These are phyloP conservation scores for Priocnemis perturbator DNA, from an alignment of 2,888 invertebrate genomes.

Conservation along the genomic window DNA sequence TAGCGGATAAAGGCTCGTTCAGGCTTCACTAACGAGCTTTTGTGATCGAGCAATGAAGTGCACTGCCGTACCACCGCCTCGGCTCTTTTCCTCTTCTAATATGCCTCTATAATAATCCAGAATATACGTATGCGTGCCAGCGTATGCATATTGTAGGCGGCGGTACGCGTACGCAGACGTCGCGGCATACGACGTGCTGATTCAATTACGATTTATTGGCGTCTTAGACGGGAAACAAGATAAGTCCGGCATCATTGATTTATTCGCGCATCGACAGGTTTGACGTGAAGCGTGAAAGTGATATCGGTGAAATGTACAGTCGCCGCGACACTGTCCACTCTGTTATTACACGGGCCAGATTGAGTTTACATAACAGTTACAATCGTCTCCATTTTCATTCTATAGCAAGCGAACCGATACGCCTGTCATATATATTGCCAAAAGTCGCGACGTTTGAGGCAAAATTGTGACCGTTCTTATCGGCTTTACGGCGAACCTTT, in stretches of 20 bases:
- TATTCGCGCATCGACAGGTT: constrained; percentile 18
- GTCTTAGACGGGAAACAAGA: background rate
- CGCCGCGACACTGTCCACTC: no score
- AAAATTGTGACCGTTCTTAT: no score
- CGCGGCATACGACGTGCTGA: background rate
- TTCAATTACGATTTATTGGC: constrained; percentile 1
- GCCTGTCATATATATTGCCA: no score
- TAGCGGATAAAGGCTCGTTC: constrained; percentile 34
- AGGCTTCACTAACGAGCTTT: constrained; percentile 51
- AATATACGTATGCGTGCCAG: no score
- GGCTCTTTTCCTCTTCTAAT: constrained; percentile 7
- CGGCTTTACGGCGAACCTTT: no score
- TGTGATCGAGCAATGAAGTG: constrained; percentile 52
- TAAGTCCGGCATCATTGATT: constrained; percentile 28
- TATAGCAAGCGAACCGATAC: no score
- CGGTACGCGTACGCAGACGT: no score
- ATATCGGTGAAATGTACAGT: constrained; percentile 25
- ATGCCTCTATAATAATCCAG: no score
- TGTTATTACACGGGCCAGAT: no score
- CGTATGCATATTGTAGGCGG: no score
- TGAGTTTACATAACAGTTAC: constrained; percentile 30
- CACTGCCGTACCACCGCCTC: constrained; percentile 33
- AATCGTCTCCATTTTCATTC: no score
- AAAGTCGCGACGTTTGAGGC: no score
- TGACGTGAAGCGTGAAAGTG: constrained; percentile 33